Evolutionary conservation across 2,888 invertebrate species (phyloP), one percentile per base, ranked within the genome.

Genomic region (Helleia helle): DNA sequence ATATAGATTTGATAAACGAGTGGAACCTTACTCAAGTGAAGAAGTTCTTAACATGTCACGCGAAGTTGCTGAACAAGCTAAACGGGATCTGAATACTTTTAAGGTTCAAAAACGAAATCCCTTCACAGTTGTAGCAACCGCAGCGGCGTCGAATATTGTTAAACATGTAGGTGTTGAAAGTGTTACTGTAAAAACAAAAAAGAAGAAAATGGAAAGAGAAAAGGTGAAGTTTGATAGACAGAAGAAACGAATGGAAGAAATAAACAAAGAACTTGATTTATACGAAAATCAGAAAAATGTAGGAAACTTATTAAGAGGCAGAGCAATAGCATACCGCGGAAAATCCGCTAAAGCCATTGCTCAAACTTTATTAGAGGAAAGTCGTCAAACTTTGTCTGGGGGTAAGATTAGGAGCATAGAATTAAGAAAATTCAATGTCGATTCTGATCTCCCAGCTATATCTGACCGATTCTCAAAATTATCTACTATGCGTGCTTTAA

Each of bases 301-400:
- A 15, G 75, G 83, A 52, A 69, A 80, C 50, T 87, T 87, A 56
- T 66, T 87, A 46, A 86, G 77, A 66, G 70, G 85, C 46, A 80
- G 77, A 60, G 87, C 88, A 47, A 76, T 85, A 65, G 71, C 87
- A 67, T 88, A 92, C 34, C 87, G 90, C 56, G 93, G 92, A 37
- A 93, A 91, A 83, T 93, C 93, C 2, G 93, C 93, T 4, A 89
- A 87, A 59, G 89, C 89, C 31, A 94, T 94, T 46, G 91, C 89
- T 50, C 87, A 87, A 47, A 88, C 89, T 8, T 71, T 92, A 28
- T 67, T 91, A 29, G 84, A 87, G 26, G 88, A 90, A 53, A 89
- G 86, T 24, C 63, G 86, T 40, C 79, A 71, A 49, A 88, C 88
- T 60, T 81, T 90, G 25, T 75, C 80, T 0, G 74, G 71, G 40